These are phyloP conservation scores for Otis tarda DNA, from an alignment of 2,113 vertebrate genomes.

Conservation along the genomic window DNA sequence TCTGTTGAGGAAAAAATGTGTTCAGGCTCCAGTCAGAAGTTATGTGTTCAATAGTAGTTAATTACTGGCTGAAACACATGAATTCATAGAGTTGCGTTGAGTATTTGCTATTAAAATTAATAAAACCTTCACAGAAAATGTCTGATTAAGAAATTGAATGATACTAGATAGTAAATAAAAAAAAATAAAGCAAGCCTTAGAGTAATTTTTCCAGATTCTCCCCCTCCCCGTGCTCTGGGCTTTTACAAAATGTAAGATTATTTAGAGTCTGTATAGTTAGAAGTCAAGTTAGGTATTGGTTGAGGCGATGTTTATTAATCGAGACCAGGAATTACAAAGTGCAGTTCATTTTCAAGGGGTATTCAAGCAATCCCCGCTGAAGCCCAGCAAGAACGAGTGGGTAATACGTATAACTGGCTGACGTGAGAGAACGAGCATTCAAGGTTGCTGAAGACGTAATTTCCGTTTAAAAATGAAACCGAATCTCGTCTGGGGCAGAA, in stretches of 20 bases:
- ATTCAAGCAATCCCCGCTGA: background rate
- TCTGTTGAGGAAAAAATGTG: background rate
- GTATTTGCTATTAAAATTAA: background rate
- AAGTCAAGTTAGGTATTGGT: background rate
- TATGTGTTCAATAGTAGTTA: background rate
- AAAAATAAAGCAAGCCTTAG: background rate
- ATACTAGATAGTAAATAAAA: background rate
- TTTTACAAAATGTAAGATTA: background rate
- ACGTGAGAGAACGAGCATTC: background rate
- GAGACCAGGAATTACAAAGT: background rate
- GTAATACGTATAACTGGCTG: background rate
- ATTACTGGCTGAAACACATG: background rate
- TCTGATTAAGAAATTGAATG: background rate
- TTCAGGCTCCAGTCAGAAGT: background rate
- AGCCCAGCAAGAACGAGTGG: background rate
- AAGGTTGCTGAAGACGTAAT: conserved; percentile 19
- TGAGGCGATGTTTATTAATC: conserved; percentile 23
- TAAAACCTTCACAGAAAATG: background rate
- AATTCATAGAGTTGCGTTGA: background rate
- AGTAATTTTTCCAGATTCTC: background rate
- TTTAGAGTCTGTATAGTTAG: background rate
- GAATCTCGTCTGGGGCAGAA: conserved; percentile 15
- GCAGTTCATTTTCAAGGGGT: background rate
- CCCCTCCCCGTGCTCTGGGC: background rate
- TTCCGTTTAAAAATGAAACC: conserved; percentile 6